A percentile compares a stretch with the other conserved stretches of the same genome.
phyloP scores from a whole-genome alignment of 2,888 invertebrate species.

The Apotomis turbidana region DNA sequence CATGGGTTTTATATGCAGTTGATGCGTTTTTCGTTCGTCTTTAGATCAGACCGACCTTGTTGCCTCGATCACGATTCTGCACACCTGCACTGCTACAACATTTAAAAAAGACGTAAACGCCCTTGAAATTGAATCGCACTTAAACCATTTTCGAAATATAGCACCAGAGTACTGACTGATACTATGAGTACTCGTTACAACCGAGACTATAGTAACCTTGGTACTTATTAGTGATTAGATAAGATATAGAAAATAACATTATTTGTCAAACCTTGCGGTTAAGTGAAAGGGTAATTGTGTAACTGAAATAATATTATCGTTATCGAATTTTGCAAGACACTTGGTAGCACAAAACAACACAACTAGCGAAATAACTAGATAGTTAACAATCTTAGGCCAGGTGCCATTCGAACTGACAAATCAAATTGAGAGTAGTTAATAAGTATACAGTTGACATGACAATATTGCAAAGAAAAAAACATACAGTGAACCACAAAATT shows the following conservation, averaged over 20 bases:
- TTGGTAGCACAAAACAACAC: slow-evolving; percentile 19
- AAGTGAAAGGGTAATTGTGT: slow-evolving; percentile 32
- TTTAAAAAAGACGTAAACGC: neutral
- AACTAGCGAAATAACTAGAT: slow-evolving; percentile 16
- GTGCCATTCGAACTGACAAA: neutral
- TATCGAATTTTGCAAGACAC: slow-evolving; percentile 24
- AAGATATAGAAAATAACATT: slow-evolving; percentile 26
- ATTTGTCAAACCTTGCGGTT: slow-evolving; percentile 27
- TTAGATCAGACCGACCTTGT: slow-evolving; percentile 57
- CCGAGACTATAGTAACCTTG: slow-evolving; percentile 18
- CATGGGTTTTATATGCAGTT: neutral
- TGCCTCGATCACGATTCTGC: slow-evolving; percentile 62
- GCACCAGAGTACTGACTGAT: slow-evolving; percentile 1
- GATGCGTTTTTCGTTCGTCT: slow-evolving; percentile 18
- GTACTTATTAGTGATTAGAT: slow-evolving; percentile 17
- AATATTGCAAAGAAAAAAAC: no score
- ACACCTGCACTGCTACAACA: slow-evolving; percentile 57
- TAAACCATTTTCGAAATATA: neutral
- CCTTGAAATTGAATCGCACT: neutral
- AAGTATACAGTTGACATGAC: no score
- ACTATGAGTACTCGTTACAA: slow-evolving; percentile 41
- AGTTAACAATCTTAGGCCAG: slow-evolving; percentile 1
- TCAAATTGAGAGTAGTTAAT: no score
- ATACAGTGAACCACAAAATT: no score
- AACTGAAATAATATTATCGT: slow-evolving; percentile 28